phyloP scores from a whole-genome alignment of 2,113 vertebrate genomes.

The Papio anubis region DNA sequence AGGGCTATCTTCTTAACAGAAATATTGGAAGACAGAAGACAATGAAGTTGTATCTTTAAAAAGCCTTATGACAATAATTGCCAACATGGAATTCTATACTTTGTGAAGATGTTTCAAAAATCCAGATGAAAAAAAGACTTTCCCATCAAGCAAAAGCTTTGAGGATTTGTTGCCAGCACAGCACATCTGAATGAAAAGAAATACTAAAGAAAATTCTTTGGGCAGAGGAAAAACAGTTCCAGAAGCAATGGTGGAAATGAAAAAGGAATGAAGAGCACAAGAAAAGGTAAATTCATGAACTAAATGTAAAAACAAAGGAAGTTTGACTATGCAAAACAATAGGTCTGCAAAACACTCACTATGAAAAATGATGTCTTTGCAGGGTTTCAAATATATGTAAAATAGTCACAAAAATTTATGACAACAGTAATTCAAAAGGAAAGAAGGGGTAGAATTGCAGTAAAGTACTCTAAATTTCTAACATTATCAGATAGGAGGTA shows the following conservation, averaged over 20 bases:
- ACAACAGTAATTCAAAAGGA: not conserved
- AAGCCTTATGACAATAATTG: not conserved
- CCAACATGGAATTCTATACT: not conserved
- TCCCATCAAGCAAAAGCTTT: not conserved
- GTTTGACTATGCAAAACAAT: not conserved
- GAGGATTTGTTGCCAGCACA: not conserved
- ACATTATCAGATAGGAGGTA: not conserved
- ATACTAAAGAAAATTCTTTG: not conserved
- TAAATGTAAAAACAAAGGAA: not conserved
- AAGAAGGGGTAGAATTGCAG: not conserved
- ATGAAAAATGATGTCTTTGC: not conserved
- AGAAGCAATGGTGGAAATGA: not conserved
- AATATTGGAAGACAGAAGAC: not conserved
- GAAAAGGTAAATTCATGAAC: not conserved
- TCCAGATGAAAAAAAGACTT: not conserved
- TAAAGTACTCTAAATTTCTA: not conserved
- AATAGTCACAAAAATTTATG: not conserved
- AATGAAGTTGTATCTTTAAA: not conserved
- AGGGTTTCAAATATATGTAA: not conserved
- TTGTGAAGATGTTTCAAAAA: constrained; percentile 28
- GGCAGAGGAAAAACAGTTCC: not conserved
- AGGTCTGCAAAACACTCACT: not conserved
- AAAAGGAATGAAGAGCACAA: not conserved
- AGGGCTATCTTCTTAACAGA: not conserved
- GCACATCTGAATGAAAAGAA: not conserved